Evolutionary conservation across 2,888 invertebrate genomes (phyloP), one percentile per base, ranked within the genome.

Genomic region (Pseudococcus jackbeardsleyi): DNA sequence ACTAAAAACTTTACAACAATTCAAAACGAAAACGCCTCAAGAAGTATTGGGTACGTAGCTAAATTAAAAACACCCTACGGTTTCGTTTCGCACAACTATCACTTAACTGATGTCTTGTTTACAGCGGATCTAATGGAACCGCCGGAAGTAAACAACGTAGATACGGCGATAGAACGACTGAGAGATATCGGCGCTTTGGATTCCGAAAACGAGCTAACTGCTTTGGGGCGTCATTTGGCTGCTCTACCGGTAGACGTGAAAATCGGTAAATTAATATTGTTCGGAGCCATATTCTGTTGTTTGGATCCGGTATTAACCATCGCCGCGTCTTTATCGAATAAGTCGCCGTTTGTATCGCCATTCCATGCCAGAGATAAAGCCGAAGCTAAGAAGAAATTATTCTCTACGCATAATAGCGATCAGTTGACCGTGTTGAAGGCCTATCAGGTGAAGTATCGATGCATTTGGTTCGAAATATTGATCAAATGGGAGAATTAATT

Each of bases 231-330:
- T 90, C 97, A 98, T 91, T 92, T 98, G 86, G 95, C 97, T 0
- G 95, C 96, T 0, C 91, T 99, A 89, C 98, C 98, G 0, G 96
- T 99, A 0, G 98, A 98, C 91, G 96, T 96, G 4, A 93, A 96
- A 90, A 95, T 98, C 90, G 98, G 97, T n/a, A 97, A 98, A 91
- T 93, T 98, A 90, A 96, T 99, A 93, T 92, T 99, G 9, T 96
- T 96, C 90, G 97, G 98, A 0, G 96, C 98, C 15, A 96, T 98
- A 89, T 96, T 99, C 91, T 95, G 96, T 90, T 98, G 98, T 91
- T 93, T 98, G 50, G 97, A 98, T 92, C 97, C 98, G 0, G 95
- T 98, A 0, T 92, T 98, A 2, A 98, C 98, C 4, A 96, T 99
- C 91, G 98, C 96, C 0, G 96, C 96, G 1, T 95, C 95, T 91